Evolutionary conservation across 2,797 vertebrate species (phyloP).

Genomic region (Sebastes paucispinis): DNA sequence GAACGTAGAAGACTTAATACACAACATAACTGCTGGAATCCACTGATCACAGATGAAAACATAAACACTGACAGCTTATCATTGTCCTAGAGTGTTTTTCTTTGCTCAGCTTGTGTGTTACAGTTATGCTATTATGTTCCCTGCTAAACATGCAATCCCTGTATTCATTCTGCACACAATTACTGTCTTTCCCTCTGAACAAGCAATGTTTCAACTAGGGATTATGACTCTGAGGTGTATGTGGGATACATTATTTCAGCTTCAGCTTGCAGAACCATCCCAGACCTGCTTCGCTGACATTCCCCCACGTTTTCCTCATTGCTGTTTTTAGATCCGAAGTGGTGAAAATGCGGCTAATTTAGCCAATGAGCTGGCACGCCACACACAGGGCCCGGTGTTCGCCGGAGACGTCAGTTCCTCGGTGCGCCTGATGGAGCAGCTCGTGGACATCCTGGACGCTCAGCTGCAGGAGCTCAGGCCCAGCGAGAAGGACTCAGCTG

Average conservation of each 20-base stretch:
- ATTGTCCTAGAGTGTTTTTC: background rate
- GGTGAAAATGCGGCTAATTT: constrained; percentile 98
- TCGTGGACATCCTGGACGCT: constrained; percentile 97
- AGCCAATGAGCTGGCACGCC: constrained; percentile 96
- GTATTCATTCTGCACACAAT: constrained; percentile 5
- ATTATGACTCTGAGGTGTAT: constrained; percentile 31
- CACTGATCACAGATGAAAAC: constrained; percentile 6
- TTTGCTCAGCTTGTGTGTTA: constrained; percentile 1
- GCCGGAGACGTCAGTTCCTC: constrained; percentile 97
- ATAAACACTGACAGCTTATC: background rate
- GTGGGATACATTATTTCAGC: constrained; percentile 39
- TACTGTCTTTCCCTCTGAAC: background rate
- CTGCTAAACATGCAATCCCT: background rate
- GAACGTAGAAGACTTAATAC: background rate
- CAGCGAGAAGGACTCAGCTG: constrained; percentile 96
- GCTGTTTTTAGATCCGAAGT: constrained; percentile 89
- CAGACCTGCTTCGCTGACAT: constrained; percentile 10
- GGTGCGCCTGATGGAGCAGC: constrained; percentile 96
- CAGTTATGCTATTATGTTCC: background rate
- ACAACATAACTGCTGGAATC: background rate
- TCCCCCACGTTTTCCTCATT: constrained; percentile 44
- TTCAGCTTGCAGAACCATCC: constrained; percentile 14
- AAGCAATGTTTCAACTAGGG: constrained; percentile 9
- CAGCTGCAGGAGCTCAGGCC: constrained; percentile 95
- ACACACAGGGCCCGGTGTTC: constrained; percentile 95